Evolutionary conservation across 1,140 invertebrate species (phyloP).

Genomic region (Musca vetustissima): DNA sequence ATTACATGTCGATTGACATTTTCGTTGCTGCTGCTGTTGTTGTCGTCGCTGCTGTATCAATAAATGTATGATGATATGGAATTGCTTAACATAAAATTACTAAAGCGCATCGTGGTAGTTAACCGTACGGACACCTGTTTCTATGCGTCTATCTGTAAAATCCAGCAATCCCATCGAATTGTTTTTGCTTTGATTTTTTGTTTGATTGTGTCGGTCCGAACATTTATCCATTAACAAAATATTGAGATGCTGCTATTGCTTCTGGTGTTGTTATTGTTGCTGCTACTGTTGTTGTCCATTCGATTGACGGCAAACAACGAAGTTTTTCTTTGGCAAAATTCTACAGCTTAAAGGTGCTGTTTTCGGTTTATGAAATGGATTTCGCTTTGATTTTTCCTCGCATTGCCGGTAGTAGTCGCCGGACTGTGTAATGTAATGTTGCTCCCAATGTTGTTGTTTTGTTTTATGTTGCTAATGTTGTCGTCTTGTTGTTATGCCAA

Average conservation of each 20-base stretch:
- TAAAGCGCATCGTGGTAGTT: constrained; percentile 37
- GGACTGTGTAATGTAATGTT: constrained; percentile 38
- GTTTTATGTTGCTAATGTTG: constrained; percentile 52
- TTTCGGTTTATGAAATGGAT: constrained; percentile 18
- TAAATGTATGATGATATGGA: constrained; percentile 26
- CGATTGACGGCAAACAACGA: too few species aligned
- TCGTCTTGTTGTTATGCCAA: not conserved
- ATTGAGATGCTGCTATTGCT: not conserved
- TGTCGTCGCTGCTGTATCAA: constrained; percentile 27
- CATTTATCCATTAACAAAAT: constrained; percentile 4
- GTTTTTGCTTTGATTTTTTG: not conserved
- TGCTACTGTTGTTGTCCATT: not conserved
- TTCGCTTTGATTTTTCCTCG: constrained; percentile 10
- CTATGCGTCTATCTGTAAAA: not conserved
- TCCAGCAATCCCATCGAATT: not conserved
- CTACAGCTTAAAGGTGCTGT: constrained; percentile 11
- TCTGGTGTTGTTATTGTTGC: constrained; percentile 11
- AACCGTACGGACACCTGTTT: not conserved
- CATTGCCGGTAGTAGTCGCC: constrained; percentile 29
- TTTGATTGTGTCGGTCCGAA: not conserved
- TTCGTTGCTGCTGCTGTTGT: too few species aligned
- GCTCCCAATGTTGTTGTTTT: constrained; percentile 44
- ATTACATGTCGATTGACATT: not conserved
- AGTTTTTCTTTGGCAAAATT: not conserved
- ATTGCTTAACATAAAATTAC: constrained; percentile 56